phyloP scores from a whole-genome alignment of 2,797 vertebrate species.

The Chelon auratus region DNA sequence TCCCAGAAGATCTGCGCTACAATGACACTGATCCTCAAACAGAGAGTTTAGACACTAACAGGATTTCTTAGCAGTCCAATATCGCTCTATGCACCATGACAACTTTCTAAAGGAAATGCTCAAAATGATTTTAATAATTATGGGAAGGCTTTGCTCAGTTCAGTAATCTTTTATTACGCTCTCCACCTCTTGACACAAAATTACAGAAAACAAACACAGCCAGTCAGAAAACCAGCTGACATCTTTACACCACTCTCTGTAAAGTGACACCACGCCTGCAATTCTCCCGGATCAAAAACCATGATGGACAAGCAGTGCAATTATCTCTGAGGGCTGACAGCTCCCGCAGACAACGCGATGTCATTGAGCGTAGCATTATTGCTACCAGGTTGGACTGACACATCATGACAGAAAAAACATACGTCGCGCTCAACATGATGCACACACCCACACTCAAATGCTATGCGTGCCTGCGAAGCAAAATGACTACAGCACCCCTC shows the following conservation, averaged over 20 bases:
- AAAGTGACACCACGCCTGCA: constrained; percentile 10
- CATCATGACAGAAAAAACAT: constrained; percentile 30
- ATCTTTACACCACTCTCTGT: constrained; percentile 35
- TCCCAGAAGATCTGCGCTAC: background rate
- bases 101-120: background rate
- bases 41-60: background rate
- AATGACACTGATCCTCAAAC: background rate
- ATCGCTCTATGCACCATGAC: background rate
- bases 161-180: constrained; percentile 24
- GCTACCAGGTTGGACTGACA: constrained; percentile 56
- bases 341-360: constrained; percentile 50
- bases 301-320: constrained; percentile 69
- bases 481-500: constrained; percentile 3
- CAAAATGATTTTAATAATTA: background rate
- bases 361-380: constrained; percentile 47
- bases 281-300: constrained; percentile 59
- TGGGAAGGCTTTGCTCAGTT: constrained; percentile 10
- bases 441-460: constrained; percentile 6
- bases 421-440: constrained; percentile 9
- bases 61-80: background rate
- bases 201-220: constrained; percentile 13
- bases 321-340: constrained; percentile 66
- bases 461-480: background rate
- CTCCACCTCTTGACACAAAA: constrained; percentile 27
- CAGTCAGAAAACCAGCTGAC: constrained; percentile 24